Percentiles rank a stretch among this genome's conserved stretches.
Conservation (phyloP, 2,113 vertebrate species). For the Ailuropoda melanoleuca region DNA sequence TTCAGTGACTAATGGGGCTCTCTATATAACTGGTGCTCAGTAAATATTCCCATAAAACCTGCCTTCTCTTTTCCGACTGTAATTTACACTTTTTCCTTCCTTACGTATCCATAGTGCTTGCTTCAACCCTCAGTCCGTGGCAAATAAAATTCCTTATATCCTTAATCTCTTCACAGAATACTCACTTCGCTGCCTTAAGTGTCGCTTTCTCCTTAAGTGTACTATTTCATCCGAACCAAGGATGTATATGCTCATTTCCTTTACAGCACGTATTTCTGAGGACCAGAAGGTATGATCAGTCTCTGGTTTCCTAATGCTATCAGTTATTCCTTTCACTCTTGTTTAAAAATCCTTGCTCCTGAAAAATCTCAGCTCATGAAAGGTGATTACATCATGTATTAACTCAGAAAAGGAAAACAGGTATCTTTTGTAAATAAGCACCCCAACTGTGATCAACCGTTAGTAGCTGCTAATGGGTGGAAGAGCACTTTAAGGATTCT, state of each 20-base stretch:
- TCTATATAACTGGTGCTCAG: background rate
- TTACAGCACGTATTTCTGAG: background rate
- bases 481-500: background rate
- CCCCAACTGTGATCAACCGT: background rate
- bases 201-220: background rate
- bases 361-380: background rate
- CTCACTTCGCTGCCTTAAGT: background rate
- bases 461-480: background rate
- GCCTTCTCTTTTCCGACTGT: background rate
- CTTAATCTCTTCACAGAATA: slow-evolving; percentile 20
- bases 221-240: background rate
- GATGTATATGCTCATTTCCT: background rate
- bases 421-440: background rate
- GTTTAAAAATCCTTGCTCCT: background rate
- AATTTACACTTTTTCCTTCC: background rate
- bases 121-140: background rate
- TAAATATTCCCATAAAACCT: background rate
- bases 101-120: background rate
- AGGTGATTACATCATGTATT: background rate
- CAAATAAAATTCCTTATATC: background rate
- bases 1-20: background rate
- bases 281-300: background rate
- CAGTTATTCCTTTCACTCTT: background rate
- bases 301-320: background rate
- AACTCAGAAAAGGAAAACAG: background rate